These are phyloP conservation scores for Erethizon dorsatum DNA, from an alignment of 2,797 vertebrate genomes.

Conservation along the genomic window DNA sequence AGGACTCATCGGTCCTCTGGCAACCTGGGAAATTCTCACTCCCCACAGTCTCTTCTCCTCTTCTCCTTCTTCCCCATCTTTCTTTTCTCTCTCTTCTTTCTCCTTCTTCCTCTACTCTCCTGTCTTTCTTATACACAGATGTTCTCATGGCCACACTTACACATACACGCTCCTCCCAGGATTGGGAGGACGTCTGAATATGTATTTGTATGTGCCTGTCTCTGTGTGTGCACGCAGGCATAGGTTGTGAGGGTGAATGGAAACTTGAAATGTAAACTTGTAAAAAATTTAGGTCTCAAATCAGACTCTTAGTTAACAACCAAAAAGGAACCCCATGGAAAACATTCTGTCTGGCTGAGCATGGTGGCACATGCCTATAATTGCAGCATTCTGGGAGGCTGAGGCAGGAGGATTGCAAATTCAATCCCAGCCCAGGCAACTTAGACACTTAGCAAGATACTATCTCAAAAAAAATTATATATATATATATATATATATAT, in stretches of 20 bases:
- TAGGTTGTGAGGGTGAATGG: neutral
- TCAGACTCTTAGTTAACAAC: constrained; percentile 12
- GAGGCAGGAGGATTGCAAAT: neutral
- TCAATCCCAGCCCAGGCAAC: no score
- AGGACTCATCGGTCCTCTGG: neutral
- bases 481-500: no score
- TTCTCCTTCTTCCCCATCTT: neutral
- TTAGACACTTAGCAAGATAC: neutral
- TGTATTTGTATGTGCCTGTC: neutral
- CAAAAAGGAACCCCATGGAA: neutral
- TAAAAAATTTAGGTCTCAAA: neutral
- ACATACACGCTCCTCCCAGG: neutral
- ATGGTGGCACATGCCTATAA: neutral
- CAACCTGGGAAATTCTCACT: constrained; percentile 18
- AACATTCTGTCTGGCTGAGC: neutral
- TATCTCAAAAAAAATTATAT: neutral
- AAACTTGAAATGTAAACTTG: constrained; percentile 6
- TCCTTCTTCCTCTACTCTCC: neutral
- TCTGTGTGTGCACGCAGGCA: neutral
- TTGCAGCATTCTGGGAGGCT: neutral
- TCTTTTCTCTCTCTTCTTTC: neutral
- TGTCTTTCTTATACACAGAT: neutral
- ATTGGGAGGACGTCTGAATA: neutral
- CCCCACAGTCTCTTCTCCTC: neutral
- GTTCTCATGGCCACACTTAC: neutral